These are phyloP conservation scores for Carposina sasakii DNA, from an alignment of 1,140 invertebrate genomes.

Conservation along the genomic window DNA sequence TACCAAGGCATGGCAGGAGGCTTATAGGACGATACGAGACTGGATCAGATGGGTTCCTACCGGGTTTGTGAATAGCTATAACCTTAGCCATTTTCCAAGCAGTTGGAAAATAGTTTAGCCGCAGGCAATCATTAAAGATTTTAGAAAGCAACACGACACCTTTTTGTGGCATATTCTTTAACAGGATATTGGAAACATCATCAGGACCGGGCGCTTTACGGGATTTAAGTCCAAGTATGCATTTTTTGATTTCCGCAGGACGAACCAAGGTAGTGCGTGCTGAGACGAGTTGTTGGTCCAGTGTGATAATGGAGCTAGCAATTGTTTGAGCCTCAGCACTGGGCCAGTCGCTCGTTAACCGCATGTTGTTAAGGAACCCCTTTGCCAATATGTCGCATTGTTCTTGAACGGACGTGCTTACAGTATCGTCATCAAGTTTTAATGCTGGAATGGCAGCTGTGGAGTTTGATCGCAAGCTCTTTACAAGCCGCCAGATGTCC, in stretches of 20 bases:
- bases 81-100: constrained; percentile 43
- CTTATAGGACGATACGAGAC: constrained; percentile 18
- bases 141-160: background rate
- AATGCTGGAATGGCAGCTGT: background rate
- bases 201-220: background rate
- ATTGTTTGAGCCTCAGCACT: background rate
- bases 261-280: no score
- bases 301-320: background rate
- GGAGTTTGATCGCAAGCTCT: constrained; percentile 7
- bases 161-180: constrained; percentile 1
- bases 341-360: background rate
- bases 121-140: constrained; percentile 30
- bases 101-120: constrained; percentile 34
- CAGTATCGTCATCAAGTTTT: background rate
- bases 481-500: constrained; percentile 2
- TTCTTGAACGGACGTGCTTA: background rate
- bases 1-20: background rate
- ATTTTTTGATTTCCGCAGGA: background rate
- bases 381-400: constrained; percentile 1
- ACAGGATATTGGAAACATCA: background rate
- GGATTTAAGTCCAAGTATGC: background rate
- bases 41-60: constrained; percentile 28
- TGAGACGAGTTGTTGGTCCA: background rate
- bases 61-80: constrained; percentile 43
- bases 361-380: background rate